Evolutionary conservation across 1,140 invertebrate genomes (phyloP), one percentile per base, ranked within the genome.

Genomic region (Ruditapes philippinarum): DNA sequence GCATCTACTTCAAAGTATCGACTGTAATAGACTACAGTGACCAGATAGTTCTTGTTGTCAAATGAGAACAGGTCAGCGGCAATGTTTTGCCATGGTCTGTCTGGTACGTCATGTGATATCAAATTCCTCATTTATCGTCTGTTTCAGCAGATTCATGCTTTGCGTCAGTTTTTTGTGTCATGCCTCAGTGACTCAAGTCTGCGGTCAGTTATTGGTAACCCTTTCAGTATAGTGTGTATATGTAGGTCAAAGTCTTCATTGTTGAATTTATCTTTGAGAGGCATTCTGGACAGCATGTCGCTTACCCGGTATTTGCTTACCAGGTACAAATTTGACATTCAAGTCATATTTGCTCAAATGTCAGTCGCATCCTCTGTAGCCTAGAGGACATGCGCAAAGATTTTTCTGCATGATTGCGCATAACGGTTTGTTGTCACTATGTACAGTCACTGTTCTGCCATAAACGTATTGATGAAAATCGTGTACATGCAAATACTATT

Each of bases 401-500:
- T 11, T 33, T 33, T 57, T 91, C 92, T 42, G 86, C 70, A 84
- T 81, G 54, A 45, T 14, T 45, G 42, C 42, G 14, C 42, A 7
- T 14, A 92, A 65, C 28, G 91, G 88, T 60, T 92, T 91, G 51
- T 92, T 88, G 68, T 92, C 90, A 2, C 70, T 81, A 3, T 89
- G 70, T 0, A 91, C 86, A 25, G 79, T 90, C 5, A 93, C 74
- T 19, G 80, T 45, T 91, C 85, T 86, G 25, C 92, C 94, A 12
- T 94, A n/a, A 17, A 95, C 88, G 88, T 93, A 95, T 49, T 94
- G 74, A 84, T 96, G 93, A n/a, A 92, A 96, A 96, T 49, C 93
- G 88, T 81, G 95, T 94, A 5, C 95, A 92, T 14, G 93, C 94
- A 90, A 96, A 97, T 4, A 96, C 92, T 62, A 96, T 96, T 5